Conservation (phyloP, 2,888 invertebrate genomes). For the Tachystola acroxantha region DNA sequence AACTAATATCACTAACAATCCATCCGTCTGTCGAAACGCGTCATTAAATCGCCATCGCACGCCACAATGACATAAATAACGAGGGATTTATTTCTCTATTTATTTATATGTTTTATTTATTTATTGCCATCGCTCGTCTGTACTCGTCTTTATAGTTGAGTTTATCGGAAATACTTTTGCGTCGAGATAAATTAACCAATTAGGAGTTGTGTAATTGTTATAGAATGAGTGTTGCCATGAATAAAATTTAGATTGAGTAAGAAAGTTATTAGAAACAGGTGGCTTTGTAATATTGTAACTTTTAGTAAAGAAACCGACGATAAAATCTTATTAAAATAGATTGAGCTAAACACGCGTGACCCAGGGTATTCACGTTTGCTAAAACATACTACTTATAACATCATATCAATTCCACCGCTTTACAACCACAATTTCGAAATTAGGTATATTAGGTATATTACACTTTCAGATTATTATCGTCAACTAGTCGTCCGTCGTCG, state of each 20-base stretch:
- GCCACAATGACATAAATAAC: constrained; percentile 54
- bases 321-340: too few species aligned
- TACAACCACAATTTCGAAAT: not conserved
- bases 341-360: too few species aligned
- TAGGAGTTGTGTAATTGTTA: not conserved
- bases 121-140: constrained; percentile 33
- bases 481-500: too few species aligned
- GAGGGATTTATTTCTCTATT: constrained; percentile 51
- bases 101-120: constrained; percentile 52
- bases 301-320: too few species aligned
- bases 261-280: too few species aligned
- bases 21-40: constrained; percentile 37
- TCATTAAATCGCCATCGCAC: constrained; percentile 56
- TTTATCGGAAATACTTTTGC: not conserved
- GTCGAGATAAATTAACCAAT: not conserved
- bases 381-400: not conserved
- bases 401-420: not conserved
- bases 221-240: not conserved
- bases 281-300: too few species aligned
- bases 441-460: not conserved
- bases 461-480: not conserved
- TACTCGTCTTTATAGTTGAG: constrained; percentile 15
- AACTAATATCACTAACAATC: constrained; percentile 45
- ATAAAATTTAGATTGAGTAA: too few species aligned
- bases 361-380: not conserved